phyloP scores from a whole-genome alignment of 2,797 vertebrate species.

The Muscicapa striata region DNA sequence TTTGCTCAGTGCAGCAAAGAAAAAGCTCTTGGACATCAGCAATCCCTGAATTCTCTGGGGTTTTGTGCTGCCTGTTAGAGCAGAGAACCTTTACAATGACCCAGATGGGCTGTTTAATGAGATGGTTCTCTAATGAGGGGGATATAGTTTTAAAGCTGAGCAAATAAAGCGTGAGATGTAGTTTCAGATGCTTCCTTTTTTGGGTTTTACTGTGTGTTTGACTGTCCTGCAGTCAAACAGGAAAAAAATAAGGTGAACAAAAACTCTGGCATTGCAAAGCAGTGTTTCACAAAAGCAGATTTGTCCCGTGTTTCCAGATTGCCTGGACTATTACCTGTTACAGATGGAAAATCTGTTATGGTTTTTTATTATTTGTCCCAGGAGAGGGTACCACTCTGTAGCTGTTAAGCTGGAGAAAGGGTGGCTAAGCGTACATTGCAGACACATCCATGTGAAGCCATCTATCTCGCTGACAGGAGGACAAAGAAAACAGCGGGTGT shows the following conservation, averaged over 20 bases:
- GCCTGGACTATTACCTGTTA: neutral
- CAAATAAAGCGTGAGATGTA: neutral
- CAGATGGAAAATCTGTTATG: neutral
- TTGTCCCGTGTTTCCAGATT: neutral
- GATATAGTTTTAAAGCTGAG: slow-evolving; percentile 22
- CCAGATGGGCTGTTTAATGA: slow-evolving; percentile 60
- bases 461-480: neutral
- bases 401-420: neutral
- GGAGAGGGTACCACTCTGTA: neutral
- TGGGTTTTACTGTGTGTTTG: neutral
- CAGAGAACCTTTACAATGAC: slow-evolving; percentile 12
- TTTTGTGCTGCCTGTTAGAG: slow-evolving; percentile 51
- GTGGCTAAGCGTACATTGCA: neutral
- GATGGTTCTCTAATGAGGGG: slow-evolving; percentile 30
- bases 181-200: slow-evolving; percentile 24
- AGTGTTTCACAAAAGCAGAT: neutral
- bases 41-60: neutral
- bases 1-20: slow-evolving; percentile 32
- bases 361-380: neutral
- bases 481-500: neutral
- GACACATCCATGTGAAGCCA: neutral
- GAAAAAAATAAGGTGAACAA: neutral
- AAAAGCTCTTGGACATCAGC: slow-evolving; percentile 43
- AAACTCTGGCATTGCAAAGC: neutral
- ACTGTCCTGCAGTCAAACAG: neutral